phyloP scores from a whole-genome alignment of 2,113 vertebrate species.

The Rynchops niger region DNA sequence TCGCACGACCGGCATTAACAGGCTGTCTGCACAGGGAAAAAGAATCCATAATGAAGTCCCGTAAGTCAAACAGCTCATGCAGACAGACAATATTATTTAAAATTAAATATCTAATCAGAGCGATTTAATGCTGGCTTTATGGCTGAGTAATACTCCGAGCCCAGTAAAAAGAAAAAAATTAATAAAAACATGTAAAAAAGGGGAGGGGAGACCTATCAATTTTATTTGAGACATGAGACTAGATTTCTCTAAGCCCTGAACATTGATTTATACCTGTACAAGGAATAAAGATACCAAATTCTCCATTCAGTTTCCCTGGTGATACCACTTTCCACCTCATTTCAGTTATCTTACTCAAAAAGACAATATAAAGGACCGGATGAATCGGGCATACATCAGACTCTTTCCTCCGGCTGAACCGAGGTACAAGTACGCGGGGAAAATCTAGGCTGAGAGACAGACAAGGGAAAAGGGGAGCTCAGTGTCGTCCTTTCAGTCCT shows the following conservation, averaged over 20 bases:
- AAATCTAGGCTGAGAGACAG: background rate
- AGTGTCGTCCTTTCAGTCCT: background rate
- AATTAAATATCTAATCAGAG: constrained; percentile 3
- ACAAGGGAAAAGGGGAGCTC: background rate
- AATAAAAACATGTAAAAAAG: background rate
- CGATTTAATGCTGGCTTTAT: background rate
- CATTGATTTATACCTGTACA: background rate
- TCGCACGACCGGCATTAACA: background rate
- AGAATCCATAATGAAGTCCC: background rate
- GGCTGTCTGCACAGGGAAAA: background rate
- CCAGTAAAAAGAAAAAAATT: background rate
- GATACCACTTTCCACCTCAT: background rate
- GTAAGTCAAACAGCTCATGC: background rate
- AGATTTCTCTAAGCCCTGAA: background rate
- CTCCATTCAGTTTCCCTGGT: background rate
- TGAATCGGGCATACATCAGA: background rate
- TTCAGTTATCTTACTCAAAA: background rate
- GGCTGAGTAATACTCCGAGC: background rate
- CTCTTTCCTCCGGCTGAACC: background rate
- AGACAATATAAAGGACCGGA: background rate
- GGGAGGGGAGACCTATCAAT: background rate
- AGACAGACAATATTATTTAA: background rate
- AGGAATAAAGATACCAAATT: background rate
- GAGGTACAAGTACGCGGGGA: background rate
- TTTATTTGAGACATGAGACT: background rate